Base-by-base conservation (phyloP, 2,888 invertebrate species). In the Drosophila austrosaltans region DNA sequence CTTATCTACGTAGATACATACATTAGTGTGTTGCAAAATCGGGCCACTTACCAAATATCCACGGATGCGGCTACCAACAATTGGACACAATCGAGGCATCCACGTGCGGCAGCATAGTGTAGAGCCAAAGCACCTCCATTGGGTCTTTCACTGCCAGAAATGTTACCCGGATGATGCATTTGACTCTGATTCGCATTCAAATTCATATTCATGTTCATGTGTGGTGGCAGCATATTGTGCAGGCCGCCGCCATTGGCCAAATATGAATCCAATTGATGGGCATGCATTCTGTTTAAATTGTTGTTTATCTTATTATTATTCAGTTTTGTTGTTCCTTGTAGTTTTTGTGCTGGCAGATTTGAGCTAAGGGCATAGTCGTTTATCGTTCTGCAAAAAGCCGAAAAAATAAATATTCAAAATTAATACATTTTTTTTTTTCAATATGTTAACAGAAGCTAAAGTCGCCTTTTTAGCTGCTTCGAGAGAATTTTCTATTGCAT, bases 21-120 rank as follows among this genome's bases (percentile, higher is more conserved):
- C n/a, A n/a, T 61, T 28, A 28, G 40, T 36, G 6, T 20, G 69
- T 4, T 5, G 22, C 22, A 10, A 10, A 20, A 36, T 57, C n/a
- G 5, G 10, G 32, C 10, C 20, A 77, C 89, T 93, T 93, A 96
- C 96, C 95, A 96, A 89, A 96, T 95, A 89, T 96, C 96, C 63
- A 95, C 94, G 76, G 96, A 95, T 61, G 96, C 95, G 92, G 96
- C 96, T 42, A 96, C 95, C 54, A 97, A 93, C 22, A 97, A 93
- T 81, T 96, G 94, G 83, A 97, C 97, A 92, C 97, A 97, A 92
- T 97, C 97, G 81, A 97, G 93, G 91, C 97, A 97, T 76, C 97
- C 97, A 79, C 97, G 94, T 68, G 97, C 96, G 36, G 97, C 96
- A 12, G 97, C 97, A 93, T 97, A 97, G 92, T 97, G 97, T 71